These are phyloP conservation scores for Sebastes flavidus DNA, from an alignment of 2,797 vertebrate species.

Conservation along the genomic window DNA sequence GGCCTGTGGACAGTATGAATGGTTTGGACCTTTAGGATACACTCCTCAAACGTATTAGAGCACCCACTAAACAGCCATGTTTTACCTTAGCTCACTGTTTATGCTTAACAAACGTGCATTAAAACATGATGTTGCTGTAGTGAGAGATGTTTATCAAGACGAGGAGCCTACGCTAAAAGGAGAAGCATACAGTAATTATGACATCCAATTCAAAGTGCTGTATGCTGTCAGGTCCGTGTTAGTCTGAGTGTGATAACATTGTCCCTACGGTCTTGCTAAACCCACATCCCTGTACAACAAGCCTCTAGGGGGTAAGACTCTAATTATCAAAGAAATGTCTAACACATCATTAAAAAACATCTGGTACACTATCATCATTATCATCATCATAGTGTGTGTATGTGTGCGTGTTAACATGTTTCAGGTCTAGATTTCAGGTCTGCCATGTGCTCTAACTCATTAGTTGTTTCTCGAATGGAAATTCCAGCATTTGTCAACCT, in stretches of 20 bases:
- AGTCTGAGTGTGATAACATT: background rate
- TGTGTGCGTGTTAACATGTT: background rate
- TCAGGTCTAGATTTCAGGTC: background rate
- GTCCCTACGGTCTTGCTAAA: background rate
- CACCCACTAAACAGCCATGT: background rate
- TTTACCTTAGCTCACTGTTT: background rate
- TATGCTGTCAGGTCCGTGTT: background rate
- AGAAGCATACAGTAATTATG: background rate
- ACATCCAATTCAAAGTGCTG: background rate
- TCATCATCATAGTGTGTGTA: background rate
- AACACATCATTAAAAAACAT: slow-evolving; percentile 31
- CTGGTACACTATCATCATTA: background rate
- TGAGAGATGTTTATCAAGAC: background rate
- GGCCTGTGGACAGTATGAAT: background rate
- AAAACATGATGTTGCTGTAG: background rate
- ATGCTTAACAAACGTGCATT: background rate
- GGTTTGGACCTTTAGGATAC: background rate
- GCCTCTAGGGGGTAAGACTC: background rate
- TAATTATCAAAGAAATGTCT: slow-evolving; percentile 12
- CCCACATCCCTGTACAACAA: background rate
- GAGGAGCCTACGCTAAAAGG: background rate
- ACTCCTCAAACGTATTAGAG: background rate
- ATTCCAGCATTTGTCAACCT: background rate
- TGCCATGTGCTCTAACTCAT: background rate
- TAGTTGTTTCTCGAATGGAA: background rate